Conservation (phyloP, 2,888 invertebrate genomes). For the Dione juno region DNA sequence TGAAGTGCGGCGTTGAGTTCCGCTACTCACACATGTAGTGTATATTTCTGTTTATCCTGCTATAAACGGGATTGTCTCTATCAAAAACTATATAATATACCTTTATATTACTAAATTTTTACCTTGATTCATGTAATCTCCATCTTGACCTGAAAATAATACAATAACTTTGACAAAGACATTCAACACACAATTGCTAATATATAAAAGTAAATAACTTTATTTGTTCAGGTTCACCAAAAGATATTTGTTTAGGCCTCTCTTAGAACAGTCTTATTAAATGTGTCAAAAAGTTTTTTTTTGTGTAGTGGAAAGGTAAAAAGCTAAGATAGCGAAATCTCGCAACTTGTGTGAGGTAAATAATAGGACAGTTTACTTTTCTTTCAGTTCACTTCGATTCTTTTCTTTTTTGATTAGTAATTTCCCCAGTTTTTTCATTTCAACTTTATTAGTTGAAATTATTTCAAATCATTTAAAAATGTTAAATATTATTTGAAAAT, state of each 20-base stretch:
- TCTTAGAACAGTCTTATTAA: background rate
- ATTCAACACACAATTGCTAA: background rate
- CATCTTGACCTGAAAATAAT: slow-evolving; percentile 71
- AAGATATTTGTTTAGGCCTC: background rate
- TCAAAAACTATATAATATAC: too few relatives aligned
- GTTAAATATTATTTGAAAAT: background rate
- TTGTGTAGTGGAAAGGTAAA: background rate
- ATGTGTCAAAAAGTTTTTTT: background rate
- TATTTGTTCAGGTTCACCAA: background rate
- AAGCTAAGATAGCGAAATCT: background rate
- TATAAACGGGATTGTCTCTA: too few relatives aligned
- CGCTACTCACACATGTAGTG: too few relatives aligned
- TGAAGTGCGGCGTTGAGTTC: too few relatives aligned
- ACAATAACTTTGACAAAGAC: background rate
- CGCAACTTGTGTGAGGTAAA: too few relatives aligned
- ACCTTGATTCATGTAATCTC: slow-evolving; percentile 75
- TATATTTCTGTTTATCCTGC: too few relatives aligned
- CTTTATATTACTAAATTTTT: slow-evolving; percentile 37
- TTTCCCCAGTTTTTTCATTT: too few relatives aligned
- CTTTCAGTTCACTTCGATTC: too few relatives aligned
- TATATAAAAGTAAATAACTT: background rate
- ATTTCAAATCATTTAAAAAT: too few relatives aligned
- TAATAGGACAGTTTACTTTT: too few relatives aligned
- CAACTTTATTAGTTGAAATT: too few relatives aligned
- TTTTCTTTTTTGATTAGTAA: background rate